Base-by-base conservation (phyloP, 2,888 invertebrate genomes). In the Perizoma flavofasciatum region DNA sequence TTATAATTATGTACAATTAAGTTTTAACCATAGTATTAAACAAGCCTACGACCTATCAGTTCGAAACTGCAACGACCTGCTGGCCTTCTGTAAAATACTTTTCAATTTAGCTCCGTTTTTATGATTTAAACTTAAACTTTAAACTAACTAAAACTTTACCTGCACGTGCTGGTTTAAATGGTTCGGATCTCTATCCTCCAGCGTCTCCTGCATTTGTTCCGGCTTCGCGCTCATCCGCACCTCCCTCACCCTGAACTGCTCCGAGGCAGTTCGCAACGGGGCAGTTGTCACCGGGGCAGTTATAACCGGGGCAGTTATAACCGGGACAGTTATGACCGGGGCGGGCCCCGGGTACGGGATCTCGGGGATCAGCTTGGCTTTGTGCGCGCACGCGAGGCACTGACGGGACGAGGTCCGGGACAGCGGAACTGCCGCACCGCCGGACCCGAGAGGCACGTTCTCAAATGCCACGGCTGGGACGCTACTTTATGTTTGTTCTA, bases 151-250 rank as follows among this genome's bases (percentile, higher is more conserved):
- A 47, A 10, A n/a, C 70, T 5, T 74, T 82, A 95, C 96, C 94
- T 95, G 95, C 50, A 96, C 88, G 80, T 96, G 95, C 61, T 93
- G 93, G 75, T 95, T 96, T 63, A 96, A 80, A 63, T 91, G 93
- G 71, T 95, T 95, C 0, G 96, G 96, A 75, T 96, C 96, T 64
- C 96, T 83, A 71, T 95, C 95, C 72, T 95, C 95, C 61, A 95
- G 83, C 52, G 94, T 92, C 46, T 91, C 88, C 5, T 81, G 81
- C 5, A 73, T 68, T 53, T 81, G 90, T 44, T 89, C 92, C 50
- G 91, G 85, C 66, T 93, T 93, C 22, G 79, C 76, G 37, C 78
- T 74, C 72, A 82, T 79, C 61, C 64, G 63, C 44, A 73, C 68
- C 44, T 71, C 66, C 7, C 72, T 64, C 8, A 55, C 56, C 22